Conservation (phyloP, 2,797 vertebrate genomes). For the Alouatta caraya region DNA sequence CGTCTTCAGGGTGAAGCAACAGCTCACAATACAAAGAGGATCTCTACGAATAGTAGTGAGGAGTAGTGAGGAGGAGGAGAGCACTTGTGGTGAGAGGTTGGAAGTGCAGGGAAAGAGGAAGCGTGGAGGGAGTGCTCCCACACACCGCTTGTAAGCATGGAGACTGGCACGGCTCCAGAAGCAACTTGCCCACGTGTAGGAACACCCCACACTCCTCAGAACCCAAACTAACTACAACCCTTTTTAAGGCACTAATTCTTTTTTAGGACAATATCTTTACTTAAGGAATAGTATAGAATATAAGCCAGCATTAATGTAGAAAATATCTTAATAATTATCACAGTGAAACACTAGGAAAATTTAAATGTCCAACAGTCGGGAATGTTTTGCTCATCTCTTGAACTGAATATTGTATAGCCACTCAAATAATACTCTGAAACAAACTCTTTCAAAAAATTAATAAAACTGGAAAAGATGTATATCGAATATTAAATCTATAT, state of each 20-base stretch:
- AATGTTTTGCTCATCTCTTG: background rate
- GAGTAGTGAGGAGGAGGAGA: background rate
- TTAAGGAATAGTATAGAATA: background rate
- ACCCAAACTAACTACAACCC: background rate
- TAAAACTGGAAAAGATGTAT: background rate
- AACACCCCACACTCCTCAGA: background rate
- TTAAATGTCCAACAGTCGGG: background rate
- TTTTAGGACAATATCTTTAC: background rate
- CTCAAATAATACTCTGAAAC: background rate
- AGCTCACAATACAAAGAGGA: background rate
- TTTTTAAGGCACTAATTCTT: background rate
- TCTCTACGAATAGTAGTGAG: background rate
- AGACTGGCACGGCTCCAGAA: background rate
- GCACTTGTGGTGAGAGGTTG: background rate
- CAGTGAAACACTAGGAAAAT: background rate
- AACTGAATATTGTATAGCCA: background rate
- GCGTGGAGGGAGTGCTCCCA: too few relatives aligned
- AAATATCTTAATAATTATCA: background rate
- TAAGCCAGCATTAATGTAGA: background rate
- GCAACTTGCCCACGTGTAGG: background rate
- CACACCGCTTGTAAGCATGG: rapidly evolving
- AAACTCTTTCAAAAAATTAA: background rate
- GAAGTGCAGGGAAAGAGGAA: background rate
- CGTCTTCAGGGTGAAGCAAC: background rate
- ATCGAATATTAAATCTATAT: background rate